Evolutionary conservation across 2,113 vertebrate genomes (phyloP).

Genomic region (Apodemus sylvaticus): DNA sequence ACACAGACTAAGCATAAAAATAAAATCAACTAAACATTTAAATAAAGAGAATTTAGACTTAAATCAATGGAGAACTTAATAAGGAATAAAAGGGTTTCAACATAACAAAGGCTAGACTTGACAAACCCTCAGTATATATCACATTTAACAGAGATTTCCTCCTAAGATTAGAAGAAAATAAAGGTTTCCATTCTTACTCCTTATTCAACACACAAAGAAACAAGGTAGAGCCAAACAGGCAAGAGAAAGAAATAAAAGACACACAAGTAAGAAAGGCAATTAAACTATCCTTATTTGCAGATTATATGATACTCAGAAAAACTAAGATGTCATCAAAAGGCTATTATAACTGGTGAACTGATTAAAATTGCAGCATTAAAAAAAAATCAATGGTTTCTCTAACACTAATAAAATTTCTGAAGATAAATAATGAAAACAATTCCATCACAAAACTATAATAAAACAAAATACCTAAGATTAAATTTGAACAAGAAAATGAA

Average conservation of each 20-base stretch:
- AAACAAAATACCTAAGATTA: neutral
- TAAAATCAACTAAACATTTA: neutral
- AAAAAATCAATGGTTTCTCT: neutral
- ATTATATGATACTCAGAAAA: neutral
- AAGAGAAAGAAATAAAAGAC: neutral
- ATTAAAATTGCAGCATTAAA: neutral
- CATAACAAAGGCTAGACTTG: neutral
- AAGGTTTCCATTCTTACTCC: neutral
- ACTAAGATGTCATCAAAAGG: neutral
- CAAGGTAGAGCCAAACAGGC: neutral
- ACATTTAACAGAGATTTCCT: neutral
- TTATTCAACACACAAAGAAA: neutral
- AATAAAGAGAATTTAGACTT: neutral
- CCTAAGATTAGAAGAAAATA: neutral
- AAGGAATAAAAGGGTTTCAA: neutral
- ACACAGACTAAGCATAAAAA: slow-evolving; percentile 18
- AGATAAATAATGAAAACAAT: neutral
- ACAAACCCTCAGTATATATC: neutral
- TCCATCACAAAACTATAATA: neutral
- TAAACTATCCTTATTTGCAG: neutral
- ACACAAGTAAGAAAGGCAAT: neutral
- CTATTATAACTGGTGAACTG: neutral
- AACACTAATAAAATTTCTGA: neutral
- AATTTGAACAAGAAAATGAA: neutral
- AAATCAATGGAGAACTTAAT: slow-evolving; percentile 4